Evolutionary conservation across 2,888 invertebrate species (phyloP).

Genomic region (Dolichopus griseipennis): DNA sequence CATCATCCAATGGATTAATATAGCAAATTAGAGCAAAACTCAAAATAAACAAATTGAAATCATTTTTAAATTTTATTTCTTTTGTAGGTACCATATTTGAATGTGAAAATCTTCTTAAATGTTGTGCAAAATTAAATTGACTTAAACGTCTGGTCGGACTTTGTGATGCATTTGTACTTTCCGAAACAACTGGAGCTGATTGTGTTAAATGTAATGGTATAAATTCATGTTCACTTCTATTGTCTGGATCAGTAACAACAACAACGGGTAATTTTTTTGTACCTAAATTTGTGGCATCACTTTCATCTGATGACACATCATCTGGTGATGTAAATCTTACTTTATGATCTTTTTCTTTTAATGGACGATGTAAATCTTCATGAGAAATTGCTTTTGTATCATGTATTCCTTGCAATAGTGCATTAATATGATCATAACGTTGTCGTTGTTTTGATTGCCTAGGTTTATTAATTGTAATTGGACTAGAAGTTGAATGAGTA

Average conservation of each 20-base stretch:
- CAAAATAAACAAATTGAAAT: too few species aligned
- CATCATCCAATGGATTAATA: slow-evolving; percentile 18
- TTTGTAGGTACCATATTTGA: slow-evolving; percentile 54
- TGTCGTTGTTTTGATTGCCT: slow-evolving; percentile 21
- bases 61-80: too few species aligned
- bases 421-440: slow-evolving; percentile 46
- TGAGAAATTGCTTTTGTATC: slow-evolving; percentile 32
- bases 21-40: too few species aligned
- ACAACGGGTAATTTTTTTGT: slow-evolving; percentile 20
- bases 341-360: slow-evolving; percentile 24
- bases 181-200: slow-evolving; percentile 10
- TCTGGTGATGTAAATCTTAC: slow-evolving; percentile 40
- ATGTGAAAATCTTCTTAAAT: slow-evolving; percentile 49
- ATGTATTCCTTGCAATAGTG: slow-evolving; percentile 52
- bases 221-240: slow-evolving; percentile 22
- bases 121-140: slow-evolving; percentile 50
- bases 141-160: slow-evolving; percentile 41
- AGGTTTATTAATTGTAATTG: not conserved
- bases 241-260: slow-evolving; percentile 21
- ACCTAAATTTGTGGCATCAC: slow-evolving; percentile 8
- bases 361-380: slow-evolving; percentile 13
- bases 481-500: slow-evolving; percentile 14
- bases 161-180: slow-evolving; percentile 10
- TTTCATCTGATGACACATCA: slow-evolving; percentile 33
- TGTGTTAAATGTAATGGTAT: slow-evolving; percentile 21